A percentile compares a stretch with the other conserved stretches of the same genome.
Conservation (phyloP, 2,113 vertebrate genomes). For the Melanerpes formicivorus region DNA sequence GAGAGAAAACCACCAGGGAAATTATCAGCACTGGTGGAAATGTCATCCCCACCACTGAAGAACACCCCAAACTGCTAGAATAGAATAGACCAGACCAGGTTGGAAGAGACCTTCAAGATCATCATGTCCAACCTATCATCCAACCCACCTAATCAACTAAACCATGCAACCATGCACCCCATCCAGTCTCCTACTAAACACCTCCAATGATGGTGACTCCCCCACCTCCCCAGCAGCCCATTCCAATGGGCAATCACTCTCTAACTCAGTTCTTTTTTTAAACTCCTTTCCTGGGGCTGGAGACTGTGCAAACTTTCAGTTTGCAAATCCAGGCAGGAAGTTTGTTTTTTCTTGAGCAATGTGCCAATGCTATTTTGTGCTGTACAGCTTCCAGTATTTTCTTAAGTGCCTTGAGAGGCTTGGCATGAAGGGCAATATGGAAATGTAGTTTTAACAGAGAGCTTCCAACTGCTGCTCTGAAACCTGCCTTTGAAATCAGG, state of each 20-base stretch:
- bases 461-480: not conserved
- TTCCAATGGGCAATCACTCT: too few relatives aligned
- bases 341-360: conserved; percentile 23
- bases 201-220: too few relatives aligned
- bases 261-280: not conserved
- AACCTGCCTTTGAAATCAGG: not conserved
- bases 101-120: too few relatives aligned
- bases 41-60: not conserved
- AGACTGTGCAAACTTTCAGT: not conserved
- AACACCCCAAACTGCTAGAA: not conserved
- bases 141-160: too few relatives aligned
- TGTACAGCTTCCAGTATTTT: conserved; percentile 59
- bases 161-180: too few relatives aligned
- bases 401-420: conserved; percentile 50
- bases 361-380: conserved; percentile 27
- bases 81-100: too few relatives aligned
- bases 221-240: too few relatives aligned
- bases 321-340: conserved; percentile 25
- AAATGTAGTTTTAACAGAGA: conserved; percentile 25
- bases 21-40: not conserved
- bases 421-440: conserved; percentile 36
- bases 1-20: not conserved
- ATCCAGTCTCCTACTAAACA: too few relatives aligned
- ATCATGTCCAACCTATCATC: too few relatives aligned
- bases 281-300: not conserved